Percentiles rank a stretch among this genome's conserved stretches.
These are phyloP conservation scores for Pungitius pungitius DNA, from an alignment of 2,113 vertebrate genomes.

Conservation along the genomic window DNA sequence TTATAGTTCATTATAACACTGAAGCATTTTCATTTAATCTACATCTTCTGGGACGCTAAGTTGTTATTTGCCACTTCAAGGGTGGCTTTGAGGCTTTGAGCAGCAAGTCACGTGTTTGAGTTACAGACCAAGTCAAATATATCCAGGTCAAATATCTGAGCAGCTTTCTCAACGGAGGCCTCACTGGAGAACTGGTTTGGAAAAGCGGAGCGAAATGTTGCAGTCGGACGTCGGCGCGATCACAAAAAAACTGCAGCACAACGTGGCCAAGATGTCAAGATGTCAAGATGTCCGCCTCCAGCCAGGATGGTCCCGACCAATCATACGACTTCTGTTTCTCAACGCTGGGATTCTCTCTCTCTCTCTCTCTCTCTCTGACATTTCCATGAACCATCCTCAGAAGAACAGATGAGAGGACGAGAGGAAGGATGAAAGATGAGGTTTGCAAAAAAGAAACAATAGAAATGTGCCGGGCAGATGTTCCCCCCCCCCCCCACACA, in stretches of 20 bases:
- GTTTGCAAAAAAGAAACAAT: constrained; percentile 47
- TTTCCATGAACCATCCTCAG: constrained; percentile 67
- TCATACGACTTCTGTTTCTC: not conserved
- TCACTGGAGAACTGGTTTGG: not conserved
- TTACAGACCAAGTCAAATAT: too few species aligned
- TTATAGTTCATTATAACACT: too few species aligned
- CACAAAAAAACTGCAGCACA: too few species aligned
- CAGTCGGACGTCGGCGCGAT: not conserved
- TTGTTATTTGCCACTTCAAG: not conserved
- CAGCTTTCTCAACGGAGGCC: not conserved
- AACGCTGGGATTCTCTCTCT: constrained; percentile 1
- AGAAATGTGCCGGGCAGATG: constrained; percentile 73
- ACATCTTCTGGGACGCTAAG: too few species aligned
- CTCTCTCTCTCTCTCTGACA: constrained; percentile 43
- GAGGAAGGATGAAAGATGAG: constrained; percentile 56
- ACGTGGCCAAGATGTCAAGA: too few species aligned
- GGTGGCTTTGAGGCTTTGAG: not conserved
- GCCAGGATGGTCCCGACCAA: not conserved
- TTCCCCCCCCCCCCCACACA: constrained; percentile 8
- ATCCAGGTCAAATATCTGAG: too few species aligned
- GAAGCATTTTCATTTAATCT: too few species aligned
- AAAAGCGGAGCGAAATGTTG: not conserved
- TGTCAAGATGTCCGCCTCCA: not conserved
- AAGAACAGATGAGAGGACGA: constrained; percentile 56
- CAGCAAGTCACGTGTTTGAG: too few species aligned